Percentiles rank a stretch among this genome's conserved stretches.
Evolutionary conservation across 2,797 vertebrate species (phyloP).

Genomic region (Thaleichthys pacificus): DNA sequence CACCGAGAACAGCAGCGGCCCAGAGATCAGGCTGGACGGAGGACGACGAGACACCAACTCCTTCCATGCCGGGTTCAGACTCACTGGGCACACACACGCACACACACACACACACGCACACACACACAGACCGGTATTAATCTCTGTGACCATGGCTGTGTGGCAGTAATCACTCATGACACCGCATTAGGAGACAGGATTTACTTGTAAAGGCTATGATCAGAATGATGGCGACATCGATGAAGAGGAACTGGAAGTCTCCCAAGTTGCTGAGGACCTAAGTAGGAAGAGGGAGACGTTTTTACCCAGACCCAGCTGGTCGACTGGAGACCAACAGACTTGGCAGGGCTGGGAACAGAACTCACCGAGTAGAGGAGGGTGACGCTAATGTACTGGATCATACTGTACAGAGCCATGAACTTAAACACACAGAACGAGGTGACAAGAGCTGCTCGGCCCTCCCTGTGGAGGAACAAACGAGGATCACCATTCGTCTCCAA

Average conservation of each 20-base stretch:
- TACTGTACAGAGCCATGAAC: constrained; percentile 98
- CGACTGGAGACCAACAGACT: not conserved
- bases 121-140: not conserved
- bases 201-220: constrained; percentile 96
- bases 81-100: constrained; percentile 79
- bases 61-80: constrained; percentile 94
- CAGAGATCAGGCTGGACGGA: constrained; percentile 92
- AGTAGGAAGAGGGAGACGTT: not conserved
- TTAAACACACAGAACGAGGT: constrained; percentile 99
- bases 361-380: constrained; percentile 94
- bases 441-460: constrained; percentile 94
- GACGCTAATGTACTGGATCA: constrained; percentile 96
- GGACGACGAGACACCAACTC: constrained; percentile 87
- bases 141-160: not conserved
- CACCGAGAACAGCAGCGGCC: constrained; percentile 87
- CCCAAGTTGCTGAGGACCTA: constrained; percentile 96
- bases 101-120: not conserved
- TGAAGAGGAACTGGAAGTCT: constrained; percentile 98
- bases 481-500: not conserved
- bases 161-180: not conserved
- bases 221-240: constrained; percentile 93
- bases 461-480: constrained; percentile 73
- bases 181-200: constrained; percentile 45
- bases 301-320: not conserved
- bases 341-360: constrained; percentile 13